A percentile compares a stretch with the other conserved stretches of the same genome.
Conservation (phyloP, 1,140 invertebrate genomes). For the Limonius californicus region DNA sequence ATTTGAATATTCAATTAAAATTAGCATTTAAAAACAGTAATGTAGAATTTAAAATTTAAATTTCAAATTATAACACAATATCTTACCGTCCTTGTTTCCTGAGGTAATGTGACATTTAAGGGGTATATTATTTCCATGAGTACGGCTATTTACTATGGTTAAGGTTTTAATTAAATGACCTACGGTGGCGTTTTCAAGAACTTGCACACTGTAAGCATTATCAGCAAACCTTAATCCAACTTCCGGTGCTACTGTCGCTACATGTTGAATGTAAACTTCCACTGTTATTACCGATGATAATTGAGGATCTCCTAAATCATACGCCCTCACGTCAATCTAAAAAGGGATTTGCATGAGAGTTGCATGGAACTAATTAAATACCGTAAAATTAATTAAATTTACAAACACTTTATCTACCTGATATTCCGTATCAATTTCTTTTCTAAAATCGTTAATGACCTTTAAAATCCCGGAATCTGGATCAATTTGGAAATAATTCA, state of each 20-base stretch:
- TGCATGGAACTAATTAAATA: not conserved
- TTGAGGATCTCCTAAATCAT: conserved; percentile 81
- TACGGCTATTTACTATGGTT: conserved; percentile 68
- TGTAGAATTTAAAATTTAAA: too few relatives aligned
- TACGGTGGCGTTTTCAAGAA: conserved; percentile 70
- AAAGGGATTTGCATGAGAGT: not conserved
- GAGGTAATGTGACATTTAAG: conserved; percentile 69
- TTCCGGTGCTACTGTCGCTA: conserved; percentile 60
- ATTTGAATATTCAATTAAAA: too few relatives aligned
- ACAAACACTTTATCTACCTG: too few relatives aligned
- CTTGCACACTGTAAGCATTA: conserved; percentile 73
- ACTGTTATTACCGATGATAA: conserved; percentile 75
- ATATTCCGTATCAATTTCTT: conserved; percentile 81
- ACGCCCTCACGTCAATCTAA: conserved; percentile 78
- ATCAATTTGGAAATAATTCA: conserved; percentile 83
- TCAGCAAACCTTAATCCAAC: conserved; percentile 79
- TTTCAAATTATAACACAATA: not conserved
- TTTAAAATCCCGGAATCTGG: conserved; percentile 73
- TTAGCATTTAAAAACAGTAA: too few relatives aligned
- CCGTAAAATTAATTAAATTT: too few relatives aligned
- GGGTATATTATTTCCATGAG: conserved; percentile 62
- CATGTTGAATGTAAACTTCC: conserved; percentile 78
- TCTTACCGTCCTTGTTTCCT: conserved; percentile 63
- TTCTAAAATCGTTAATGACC: conserved; percentile 77
- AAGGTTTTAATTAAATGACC: conserved; percentile 68